A percentile compares a stretch with the other conserved stretches of the same genome.
These are phyloP conservation scores for Torymus aiolomorphi DNA, from an alignment of 2,888 invertebrate genomes.

Conservation along the genomic window DNA sequence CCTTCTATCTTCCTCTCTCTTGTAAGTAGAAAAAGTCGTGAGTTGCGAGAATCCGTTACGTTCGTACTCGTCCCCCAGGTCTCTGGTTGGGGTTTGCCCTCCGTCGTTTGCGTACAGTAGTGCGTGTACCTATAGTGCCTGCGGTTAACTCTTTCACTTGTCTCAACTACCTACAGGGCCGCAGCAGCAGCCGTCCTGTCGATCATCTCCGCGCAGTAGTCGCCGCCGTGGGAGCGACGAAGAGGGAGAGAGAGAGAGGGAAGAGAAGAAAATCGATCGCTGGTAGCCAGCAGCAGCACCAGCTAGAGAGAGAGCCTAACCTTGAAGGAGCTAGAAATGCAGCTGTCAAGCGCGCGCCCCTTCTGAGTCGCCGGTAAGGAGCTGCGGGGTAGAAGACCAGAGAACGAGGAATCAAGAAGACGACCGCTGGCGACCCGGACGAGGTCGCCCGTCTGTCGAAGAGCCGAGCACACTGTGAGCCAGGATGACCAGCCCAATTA, in stretches of 20 bases:
- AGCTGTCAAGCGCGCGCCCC: slow-evolving; percentile 35
- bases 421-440: slow-evolving; percentile 2
- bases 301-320: slow-evolving; percentile 31
- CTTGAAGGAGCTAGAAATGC: slow-evolving; percentile 51
- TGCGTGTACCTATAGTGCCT: too few relatives aligned
- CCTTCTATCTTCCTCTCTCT: too few relatives aligned
- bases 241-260: slow-evolving; percentile 18
- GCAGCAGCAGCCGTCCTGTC: too few relatives aligned
- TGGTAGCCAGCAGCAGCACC: not conserved
- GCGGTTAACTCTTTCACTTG: too few relatives aligned
- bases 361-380: slow-evolving; percentile 17
- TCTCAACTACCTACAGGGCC: too few relatives aligned
- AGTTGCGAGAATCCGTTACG: too few relatives aligned
- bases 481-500: slow-evolving; percentile 55
- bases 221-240: not conserved
- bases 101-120: too few relatives aligned
- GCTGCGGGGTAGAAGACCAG: too few relatives aligned
- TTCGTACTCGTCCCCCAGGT: too few relatives aligned
- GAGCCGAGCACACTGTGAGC: slow-evolving; percentile 6
- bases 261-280: slow-evolving; percentile 44
- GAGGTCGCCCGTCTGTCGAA: slow-evolving; percentile 1
- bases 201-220: too few relatives aligned
- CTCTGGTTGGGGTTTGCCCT: too few relatives aligned
- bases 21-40: too few relatives aligned
- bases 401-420: not conserved